Evolutionary conservation across 2,797 vertebrate species (phyloP), one percentile per base, ranked within the genome.

Genomic region (Morelia viridis): DNA sequence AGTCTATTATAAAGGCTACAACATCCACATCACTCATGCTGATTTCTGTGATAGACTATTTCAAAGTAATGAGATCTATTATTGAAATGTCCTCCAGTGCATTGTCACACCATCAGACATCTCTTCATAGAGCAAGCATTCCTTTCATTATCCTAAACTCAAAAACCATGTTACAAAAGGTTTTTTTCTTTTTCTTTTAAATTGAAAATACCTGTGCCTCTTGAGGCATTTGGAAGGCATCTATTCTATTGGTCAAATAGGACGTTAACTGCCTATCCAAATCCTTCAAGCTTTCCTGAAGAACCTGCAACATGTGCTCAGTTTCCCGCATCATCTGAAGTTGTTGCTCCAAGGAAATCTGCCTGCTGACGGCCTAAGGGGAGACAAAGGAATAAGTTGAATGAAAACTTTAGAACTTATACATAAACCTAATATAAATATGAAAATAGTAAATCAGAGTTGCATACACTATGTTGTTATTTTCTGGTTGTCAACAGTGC

Each of bases 211-310:
- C 99, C 99, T 99, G 99, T 17, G 99, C 99, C 94, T 99, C 99
- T 95, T 99, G 98, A 0, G 99, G 99, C 89, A 99, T 98, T 95
- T 99, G 99, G 95, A 99, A 98, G 89, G 99, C 99, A 76, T 99
- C 99, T 28, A 99, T 92, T 89, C 98, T 98, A 65, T 99, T 99
- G 0, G 99, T 99, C 95, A 99, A 97, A 96, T 99, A 99, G 0
- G 98, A 98, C 0, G 99, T 99, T 80, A 99, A 98, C 0, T 98
- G 99, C 94, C 98, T 98, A 94, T 99, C 99, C 95, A 99, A 97
- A 92, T 98, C 98, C 60, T 94, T 97, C 88, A 99, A 97, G 86
- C 98, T 98, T 93, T 99, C 99, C 95, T 99, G 98, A 94, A 99
- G 97, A 17, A 98, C 96, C 53, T 99, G 98, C 61, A 99, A 97